These are phyloP conservation scores for Dunckerocampus dactyliophorus DNA, from an alignment of 2,113 vertebrate genomes.

Conservation along the genomic window DNA sequence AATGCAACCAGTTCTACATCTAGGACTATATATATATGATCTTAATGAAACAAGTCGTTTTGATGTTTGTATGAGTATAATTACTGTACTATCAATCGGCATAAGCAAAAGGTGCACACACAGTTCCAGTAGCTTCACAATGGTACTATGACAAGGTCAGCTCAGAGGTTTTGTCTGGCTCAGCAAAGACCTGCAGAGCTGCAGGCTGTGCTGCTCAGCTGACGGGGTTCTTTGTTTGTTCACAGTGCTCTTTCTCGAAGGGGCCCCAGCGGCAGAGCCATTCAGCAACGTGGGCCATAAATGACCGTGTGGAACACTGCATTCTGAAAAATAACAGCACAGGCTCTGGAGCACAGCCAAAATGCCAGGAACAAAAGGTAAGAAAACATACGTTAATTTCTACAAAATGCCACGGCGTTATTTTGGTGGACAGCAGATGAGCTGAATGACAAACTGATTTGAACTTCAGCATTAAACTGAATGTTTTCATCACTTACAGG, in stretches of 20 bases:
- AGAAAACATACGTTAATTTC: neutral
- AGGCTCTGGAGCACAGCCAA: conserved; percentile 64
- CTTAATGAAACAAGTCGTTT: neutral
- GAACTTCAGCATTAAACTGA: neutral
- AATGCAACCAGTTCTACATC: too few species aligned
- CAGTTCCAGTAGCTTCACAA: conserved; percentile 60
- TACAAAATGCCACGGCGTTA: neutral
- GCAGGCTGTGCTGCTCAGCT: conserved; percentile 57
- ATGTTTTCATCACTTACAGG: conserved; percentile 54
- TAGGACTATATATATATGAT: too few species aligned
- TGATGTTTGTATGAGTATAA: neutral
- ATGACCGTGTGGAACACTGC: conserved; percentile 56
- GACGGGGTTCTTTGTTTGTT: conserved; percentile 78
- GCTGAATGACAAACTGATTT: neutral
- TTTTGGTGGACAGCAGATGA: neutral
- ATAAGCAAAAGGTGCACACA: conserved; percentile 47
- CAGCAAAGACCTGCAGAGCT: conserved; percentile 64
- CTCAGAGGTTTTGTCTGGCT: conserved; percentile 69
- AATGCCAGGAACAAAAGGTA: conserved; percentile 79
- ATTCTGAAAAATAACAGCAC: conserved; percentile 53
- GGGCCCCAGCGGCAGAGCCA: conserved; percentile 58
- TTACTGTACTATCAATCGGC: conserved; percentile 24
- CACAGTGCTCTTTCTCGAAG: conserved; percentile 66
- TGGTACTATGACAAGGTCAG: conserved; percentile 61
- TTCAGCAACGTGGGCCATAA: conserved; percentile 71